phyloP scores from a whole-genome alignment of 2,113 vertebrate species.

The Cichladusa arquata region DNA sequence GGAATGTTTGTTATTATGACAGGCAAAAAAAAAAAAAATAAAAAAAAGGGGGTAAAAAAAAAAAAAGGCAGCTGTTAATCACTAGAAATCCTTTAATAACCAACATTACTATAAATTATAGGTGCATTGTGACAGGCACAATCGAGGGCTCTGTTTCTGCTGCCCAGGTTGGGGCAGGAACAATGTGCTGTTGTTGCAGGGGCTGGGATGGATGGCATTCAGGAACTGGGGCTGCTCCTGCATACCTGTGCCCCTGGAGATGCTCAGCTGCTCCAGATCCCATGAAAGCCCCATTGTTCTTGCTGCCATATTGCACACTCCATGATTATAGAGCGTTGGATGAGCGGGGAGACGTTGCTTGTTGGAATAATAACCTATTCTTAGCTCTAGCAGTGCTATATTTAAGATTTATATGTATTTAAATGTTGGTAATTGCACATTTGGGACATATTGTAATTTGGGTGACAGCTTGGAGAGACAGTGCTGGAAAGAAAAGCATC shows the following conservation, averaged over 20 bases:
- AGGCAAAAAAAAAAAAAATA: not conserved
- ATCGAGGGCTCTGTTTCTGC: constrained; percentile 57
- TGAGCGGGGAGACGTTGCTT: not conserved
- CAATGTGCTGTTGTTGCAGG: constrained; percentile 58
- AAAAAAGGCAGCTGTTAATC: constrained; percentile 35
- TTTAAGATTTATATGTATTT: not conserved
- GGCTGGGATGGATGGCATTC: constrained; percentile 6
- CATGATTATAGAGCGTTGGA: not conserved
- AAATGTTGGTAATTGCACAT: not conserved
- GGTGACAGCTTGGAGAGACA: not conserved
- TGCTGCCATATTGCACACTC: not conserved
- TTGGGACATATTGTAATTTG: not conserved
- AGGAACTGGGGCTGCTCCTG: not conserved
- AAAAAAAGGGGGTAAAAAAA: not conserved
- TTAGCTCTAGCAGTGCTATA: not conserved
- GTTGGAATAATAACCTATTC: not conserved
- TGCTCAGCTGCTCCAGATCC: not conserved
- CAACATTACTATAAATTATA: constrained; percentile 67
- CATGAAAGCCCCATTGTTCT: constrained; percentile 6
- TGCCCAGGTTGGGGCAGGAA: constrained; percentile 24
- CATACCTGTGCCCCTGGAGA: constrained; percentile 39
- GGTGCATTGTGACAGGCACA: constrained; percentile 56
- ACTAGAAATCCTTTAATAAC: constrained; percentile 73
- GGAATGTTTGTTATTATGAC: constrained; percentile 56
- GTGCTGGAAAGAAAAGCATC: not conserved